These are phyloP conservation scores for Olivierus martensii DNA, from an alignment of 1,140 invertebrate species.

Conservation along the genomic window DNA sequence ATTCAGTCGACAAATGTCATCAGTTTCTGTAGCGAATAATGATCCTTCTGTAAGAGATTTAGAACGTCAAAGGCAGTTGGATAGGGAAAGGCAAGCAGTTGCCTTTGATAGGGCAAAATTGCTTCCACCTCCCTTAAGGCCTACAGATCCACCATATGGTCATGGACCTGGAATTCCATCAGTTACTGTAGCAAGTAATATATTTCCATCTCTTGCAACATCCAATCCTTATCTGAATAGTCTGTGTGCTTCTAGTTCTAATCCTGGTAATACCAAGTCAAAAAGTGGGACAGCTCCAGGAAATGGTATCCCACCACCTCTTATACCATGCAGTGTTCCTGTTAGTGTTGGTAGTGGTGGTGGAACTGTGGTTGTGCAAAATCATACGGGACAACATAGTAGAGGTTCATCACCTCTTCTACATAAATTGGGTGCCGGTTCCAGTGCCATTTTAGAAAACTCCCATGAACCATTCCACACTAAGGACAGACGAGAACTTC, in stretches of 20 bases:
- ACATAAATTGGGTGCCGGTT: no score
- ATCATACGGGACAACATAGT: no score
- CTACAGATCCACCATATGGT: constrained; percentile 9
- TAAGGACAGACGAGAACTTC: no score
- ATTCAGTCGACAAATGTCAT: constrained; percentile 3
- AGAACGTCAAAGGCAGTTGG: not conserved
- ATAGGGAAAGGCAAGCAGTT: not conserved
- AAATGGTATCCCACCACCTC: constrained; percentile 13
- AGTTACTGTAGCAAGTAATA: constrained; percentile 1
- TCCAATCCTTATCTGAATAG: constrained; percentile 4
- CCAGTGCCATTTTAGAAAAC: no score
- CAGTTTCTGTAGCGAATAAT: no score
- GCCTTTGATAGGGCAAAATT: constrained; percentile 7
- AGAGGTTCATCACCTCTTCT: no score
- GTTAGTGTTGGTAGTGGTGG: not conserved
- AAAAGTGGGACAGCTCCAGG: not conserved
- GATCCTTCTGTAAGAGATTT: not conserved
- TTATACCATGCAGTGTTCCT: constrained; percentile 14
- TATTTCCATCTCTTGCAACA: constrained; percentile 11
- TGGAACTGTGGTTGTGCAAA: no score
- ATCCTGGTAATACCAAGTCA: not conserved
- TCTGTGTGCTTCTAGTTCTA: not conserved
- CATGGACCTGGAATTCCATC: constrained; percentile 3
- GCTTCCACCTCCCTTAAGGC: constrained; percentile 10
- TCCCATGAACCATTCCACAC: no score